These are phyloP conservation scores for Hippasteria phrygiana DNA, from an alignment of 53 echinoderm and acorn worm genomes.

Conservation along the genomic window DNA sequence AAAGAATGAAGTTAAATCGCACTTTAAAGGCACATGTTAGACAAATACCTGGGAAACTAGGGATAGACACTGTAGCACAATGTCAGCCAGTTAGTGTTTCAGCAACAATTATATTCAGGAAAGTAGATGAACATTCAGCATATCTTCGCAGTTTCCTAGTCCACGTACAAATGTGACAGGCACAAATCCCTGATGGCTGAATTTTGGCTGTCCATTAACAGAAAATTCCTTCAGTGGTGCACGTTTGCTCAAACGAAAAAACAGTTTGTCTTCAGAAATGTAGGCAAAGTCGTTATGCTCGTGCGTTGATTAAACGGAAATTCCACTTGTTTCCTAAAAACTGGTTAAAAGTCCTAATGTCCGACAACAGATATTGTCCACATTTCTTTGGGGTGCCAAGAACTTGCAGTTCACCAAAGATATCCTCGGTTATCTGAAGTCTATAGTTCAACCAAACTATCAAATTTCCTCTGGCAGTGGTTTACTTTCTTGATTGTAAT, in stretches of 20 bases:
- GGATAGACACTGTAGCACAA: background rate
- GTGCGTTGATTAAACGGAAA: conserved; percentile 66
- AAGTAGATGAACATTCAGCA: conserved; percentile 18
- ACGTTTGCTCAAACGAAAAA: conserved; percentile 58
- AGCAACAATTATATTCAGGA: no score
- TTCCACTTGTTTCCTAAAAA: conserved; percentile 72
- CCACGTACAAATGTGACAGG: conserved; percentile 46
- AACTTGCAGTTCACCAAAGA: conserved; percentile 48
- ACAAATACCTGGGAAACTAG: conserved; percentile 17
- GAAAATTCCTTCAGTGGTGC: conserved; percentile 50
- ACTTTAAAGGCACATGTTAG: background rate
- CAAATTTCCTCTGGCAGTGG: conserved; percentile 72
- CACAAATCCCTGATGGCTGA: conserved; percentile 46
- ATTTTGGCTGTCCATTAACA: conserved; percentile 43
- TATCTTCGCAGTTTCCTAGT: conserved; percentile 16
- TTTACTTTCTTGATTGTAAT: conserved; percentile 72
- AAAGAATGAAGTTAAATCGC: background rate
- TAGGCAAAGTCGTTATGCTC: conserved; percentile 71
- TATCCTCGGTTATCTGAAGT: conserved; percentile 46
- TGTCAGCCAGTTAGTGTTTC: conserved; percentile 22
- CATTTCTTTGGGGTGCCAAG: conserved; percentile 46
- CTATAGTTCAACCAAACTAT: conserved; percentile 73
- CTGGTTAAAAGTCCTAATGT: conserved; percentile 41
- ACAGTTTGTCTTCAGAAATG: conserved; percentile 44
- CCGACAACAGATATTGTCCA: conserved; percentile 33